These are phyloP conservation scores for Ceratosolen fusciceps DNA, from an alignment of 1,140 invertebrate genomes.

Conservation along the genomic window DNA sequence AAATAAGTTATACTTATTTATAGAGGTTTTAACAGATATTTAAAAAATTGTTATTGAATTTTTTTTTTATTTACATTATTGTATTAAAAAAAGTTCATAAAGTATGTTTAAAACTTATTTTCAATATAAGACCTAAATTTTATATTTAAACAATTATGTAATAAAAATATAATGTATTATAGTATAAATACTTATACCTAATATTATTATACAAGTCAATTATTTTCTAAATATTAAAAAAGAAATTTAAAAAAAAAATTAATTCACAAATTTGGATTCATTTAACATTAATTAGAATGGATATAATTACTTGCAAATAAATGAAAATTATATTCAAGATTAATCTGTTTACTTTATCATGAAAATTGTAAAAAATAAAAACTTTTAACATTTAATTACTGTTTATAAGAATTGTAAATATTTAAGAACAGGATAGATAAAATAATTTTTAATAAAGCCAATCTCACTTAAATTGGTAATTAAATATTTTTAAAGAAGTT, in stretches of 20 bases:
- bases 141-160: neutral
- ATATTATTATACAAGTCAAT: neutral
- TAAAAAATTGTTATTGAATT: neutral
- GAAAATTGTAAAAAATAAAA: neutral
- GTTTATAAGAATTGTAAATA: neutral
- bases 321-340: neutral
- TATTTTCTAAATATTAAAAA: too few relatives aligned
- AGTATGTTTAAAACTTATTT: neutral
- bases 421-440: neutral
- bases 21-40: neutral
- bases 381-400: neutral
- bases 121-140: neutral
- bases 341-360: neutral
- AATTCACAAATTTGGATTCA: too few relatives aligned
- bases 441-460: slow-evolving; percentile 30
- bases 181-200: too few relatives aligned
- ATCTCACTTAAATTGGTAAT: slow-evolving; percentile 27
- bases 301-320: neutral
- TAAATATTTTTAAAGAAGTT: slow-evolving; percentile 22
- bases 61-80: neutral
- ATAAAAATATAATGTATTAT: neutral
- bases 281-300: slow-evolving; percentile 19
- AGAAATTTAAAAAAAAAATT: too few relatives aligned
- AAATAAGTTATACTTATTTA: neutral
- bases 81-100: neutral